These are phyloP conservation scores for Lomographa bimaculata DNA, from an alignment of 2,888 invertebrate species.

Conservation along the genomic window DNA sequence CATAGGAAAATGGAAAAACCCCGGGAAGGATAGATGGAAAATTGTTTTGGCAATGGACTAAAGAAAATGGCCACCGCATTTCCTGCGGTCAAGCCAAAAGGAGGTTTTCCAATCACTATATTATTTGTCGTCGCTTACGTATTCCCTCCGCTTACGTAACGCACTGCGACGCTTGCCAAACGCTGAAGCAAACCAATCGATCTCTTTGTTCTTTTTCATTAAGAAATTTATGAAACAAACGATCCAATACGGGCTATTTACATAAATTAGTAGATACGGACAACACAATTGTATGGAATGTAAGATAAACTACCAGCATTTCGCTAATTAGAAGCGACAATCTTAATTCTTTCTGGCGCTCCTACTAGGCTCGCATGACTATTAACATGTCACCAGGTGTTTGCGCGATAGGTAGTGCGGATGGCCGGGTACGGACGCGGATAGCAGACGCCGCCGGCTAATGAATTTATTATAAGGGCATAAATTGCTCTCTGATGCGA, in stretches of 20 bases:
- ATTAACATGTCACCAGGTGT: constrained; percentile 37
- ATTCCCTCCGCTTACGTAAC: constrained; percentile 51
- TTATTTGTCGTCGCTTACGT: constrained; percentile 55
- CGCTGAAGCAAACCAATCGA: constrained; percentile 12
- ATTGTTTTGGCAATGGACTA: constrained; percentile 78
- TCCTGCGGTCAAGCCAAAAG: constrained; percentile 56
- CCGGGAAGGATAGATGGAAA: constrained; percentile 68
- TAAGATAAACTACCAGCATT: constrained; percentile 18
- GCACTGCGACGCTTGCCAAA: constrained; percentile 9
- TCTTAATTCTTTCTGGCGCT: constrained; percentile 12
- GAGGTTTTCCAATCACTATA: constrained; percentile 63
- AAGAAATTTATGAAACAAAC: constrained; percentile 7
- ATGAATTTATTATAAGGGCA: constrained; percentile 83
- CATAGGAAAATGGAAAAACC: constrained; percentile 71
- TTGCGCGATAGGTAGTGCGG: no score
- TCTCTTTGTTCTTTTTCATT: constrained; percentile 21
- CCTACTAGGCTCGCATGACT: no score
- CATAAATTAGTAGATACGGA: constrained; percentile 14
- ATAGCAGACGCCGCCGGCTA: constrained; percentile 42
- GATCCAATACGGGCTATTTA: constrained; percentile 15
- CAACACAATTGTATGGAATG: constrained; percentile 17
- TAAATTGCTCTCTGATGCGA: constrained; percentile 79
- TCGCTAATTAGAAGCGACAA: constrained; percentile 19
- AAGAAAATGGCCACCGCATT: constrained; percentile 73
- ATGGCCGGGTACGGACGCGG: neutral